Conservation (phyloP, 2,888 invertebrate genomes). For the Tortricodes alternella region DNA sequence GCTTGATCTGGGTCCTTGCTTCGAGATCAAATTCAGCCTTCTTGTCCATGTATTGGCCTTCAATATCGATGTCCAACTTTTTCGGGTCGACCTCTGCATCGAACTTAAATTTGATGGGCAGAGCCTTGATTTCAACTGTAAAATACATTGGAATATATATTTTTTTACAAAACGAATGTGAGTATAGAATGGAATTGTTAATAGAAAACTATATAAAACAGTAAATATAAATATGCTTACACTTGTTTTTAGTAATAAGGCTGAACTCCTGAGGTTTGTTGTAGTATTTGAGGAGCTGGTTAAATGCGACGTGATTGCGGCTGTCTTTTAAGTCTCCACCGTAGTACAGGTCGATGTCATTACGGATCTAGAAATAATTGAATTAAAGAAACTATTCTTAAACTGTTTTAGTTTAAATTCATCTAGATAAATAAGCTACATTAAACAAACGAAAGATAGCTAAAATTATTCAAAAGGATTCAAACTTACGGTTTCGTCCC, state of each 20-base stretch:
- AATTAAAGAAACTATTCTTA: neutral
- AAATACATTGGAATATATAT: too few species aligned
- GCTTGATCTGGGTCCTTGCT: slow-evolving; percentile 70
- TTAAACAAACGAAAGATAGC: too few species aligned
- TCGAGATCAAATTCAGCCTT: slow-evolving; percentile 84
- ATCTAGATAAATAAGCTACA: neutral
- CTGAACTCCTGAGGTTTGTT: slow-evolving; percentile 65
- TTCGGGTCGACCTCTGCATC: slow-evolving; percentile 83
- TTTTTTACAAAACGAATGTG: too few species aligned
- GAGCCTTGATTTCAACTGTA: slow-evolving; percentile 79
- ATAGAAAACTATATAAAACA: too few species aligned
- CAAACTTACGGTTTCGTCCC: slow-evolving; percentile 59
- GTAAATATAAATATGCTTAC: slow-evolving; percentile 51
- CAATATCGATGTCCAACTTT: slow-evolving; percentile 80
- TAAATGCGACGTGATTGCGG: slow-evolving; percentile 78
- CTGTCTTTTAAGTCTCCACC: slow-evolving; percentile 84
- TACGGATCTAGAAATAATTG: slow-evolving; percentile 52
- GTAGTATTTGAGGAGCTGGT: slow-evolving; percentile 66
- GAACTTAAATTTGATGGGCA: slow-evolving; percentile 75
- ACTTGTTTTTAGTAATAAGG: slow-evolving; percentile 77
- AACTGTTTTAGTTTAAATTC: too few species aligned
- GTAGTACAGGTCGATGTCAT: slow-evolving; percentile 82
- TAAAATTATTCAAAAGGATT: neutral
- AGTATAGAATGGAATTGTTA: too few species aligned
- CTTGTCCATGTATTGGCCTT: slow-evolving; percentile 82